Evolutionary conservation across 2,797 vertebrate species (phyloP), one percentile per base, ranked within the genome.

Genomic region (Rhinatrema bivittatum): DNA sequence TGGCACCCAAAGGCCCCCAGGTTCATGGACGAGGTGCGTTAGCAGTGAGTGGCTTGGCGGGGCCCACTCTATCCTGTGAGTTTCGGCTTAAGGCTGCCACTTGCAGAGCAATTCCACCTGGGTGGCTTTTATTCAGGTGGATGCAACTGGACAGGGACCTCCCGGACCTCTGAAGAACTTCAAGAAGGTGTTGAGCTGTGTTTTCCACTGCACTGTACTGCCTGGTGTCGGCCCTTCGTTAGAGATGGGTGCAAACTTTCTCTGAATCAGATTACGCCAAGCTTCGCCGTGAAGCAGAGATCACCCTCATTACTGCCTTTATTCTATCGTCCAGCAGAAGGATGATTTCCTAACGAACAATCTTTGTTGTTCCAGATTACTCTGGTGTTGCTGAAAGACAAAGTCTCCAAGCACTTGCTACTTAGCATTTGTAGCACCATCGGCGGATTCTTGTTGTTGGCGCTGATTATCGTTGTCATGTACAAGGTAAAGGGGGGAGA

Each of bases 401-500:
- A 24, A 4, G 46, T 36, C 5, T 25, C 41, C 4, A 19, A 41
- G 25, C 47, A 42, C 16, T 22, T 59, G 25, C 45, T 38, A 4
- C 7, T 67, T 22, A 41, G 85, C 36, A 16, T 79, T 24, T 65
- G 68, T 25, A 81, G 84, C 32, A 64, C 66, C 6, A n/a, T 71
- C 3, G 77, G 68, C 23, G 85, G 84, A 19, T 36, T 87, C 53
- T 2, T 81, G 15, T 35, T 84, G 39, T 60, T 89, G 48, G 19
- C 48, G 0, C 4, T 81, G 20, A 67, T 90, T 29, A 27, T 78
- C 28, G 16, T 67, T 20, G 16, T 84, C 32, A 74, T 87, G 6
- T 38, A 78, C 49, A 77, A 87, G 73, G 86, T 87, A 49, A n/a
- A n/a, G n/a, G n/a, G n/a, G n/a, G n/a, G n/a, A n/a, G 16, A 27